A percentile compares a stretch with the other conserved stretches of the same genome.
These are phyloP conservation scores for Taxidea taxus DNA, from an alignment of 2,113 vertebrate genomes.

Conservation along the genomic window DNA sequence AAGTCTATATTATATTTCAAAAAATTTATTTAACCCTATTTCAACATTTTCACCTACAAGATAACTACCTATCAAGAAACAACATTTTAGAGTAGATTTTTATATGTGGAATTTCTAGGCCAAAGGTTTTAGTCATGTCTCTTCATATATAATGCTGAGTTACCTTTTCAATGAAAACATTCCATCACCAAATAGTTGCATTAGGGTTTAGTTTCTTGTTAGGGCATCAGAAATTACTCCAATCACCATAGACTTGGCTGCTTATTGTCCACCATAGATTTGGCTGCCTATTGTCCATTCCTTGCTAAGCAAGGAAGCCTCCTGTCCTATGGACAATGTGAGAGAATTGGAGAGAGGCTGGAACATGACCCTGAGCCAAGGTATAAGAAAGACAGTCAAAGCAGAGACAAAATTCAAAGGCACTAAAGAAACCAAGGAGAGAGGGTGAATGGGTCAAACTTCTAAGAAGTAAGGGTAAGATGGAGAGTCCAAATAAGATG, in stretches of 20 bases:
- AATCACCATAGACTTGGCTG: not conserved
- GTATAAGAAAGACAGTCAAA: not conserved
- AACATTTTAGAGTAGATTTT: not conserved
- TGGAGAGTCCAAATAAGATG: not conserved
- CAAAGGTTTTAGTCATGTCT: not conserved
- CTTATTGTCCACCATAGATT: not conserved
- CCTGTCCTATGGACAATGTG: rapidly evolving
- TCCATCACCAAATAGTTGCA: not conserved
- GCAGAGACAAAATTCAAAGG: not conserved
- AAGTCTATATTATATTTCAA: not conserved
- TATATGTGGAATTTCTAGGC: not conserved
- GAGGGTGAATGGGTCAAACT: not conserved
- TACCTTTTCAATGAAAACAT: not conserved
- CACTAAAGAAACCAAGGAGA: not conserved
- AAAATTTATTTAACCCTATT: not conserved
- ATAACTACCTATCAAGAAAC: not conserved
- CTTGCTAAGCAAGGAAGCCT: not conserved
- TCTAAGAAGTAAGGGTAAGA: not conserved
- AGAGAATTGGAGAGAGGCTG: not conserved
- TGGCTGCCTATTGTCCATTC: too few species aligned
- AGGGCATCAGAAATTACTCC: not conserved
- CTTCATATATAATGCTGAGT: not conserved
- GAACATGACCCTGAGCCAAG: not conserved
- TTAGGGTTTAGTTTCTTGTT: not conserved
- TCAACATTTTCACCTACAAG: not conserved